Percentiles rank a stretch among this genome's conserved stretches.
phyloP scores from a whole-genome alignment of 2,797 vertebrate genomes.

The Acanthopagrus latus region DNA sequence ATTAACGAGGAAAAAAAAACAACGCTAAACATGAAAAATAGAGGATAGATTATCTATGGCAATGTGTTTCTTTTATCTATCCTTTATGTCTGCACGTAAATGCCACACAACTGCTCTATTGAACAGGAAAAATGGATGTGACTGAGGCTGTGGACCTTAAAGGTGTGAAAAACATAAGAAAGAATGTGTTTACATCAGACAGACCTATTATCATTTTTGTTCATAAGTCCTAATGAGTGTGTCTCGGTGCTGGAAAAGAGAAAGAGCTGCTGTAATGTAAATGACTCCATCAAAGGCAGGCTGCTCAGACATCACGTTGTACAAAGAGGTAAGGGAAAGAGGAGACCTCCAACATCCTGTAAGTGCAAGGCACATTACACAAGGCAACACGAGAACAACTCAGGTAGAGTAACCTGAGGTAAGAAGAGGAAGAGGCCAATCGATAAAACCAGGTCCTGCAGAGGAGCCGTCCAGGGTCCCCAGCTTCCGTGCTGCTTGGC shows the following conservation, averaged over 20 bases:
- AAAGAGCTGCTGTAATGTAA: slow-evolving; percentile 10
- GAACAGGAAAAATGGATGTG: slow-evolving; percentile 26
- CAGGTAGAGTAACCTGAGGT: slow-evolving; percentile 62
- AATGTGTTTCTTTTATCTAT: not conserved
- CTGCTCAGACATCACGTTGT: slow-evolving; percentile 21
- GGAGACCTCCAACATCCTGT: slow-evolving; percentile 40
- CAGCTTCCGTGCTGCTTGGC: slow-evolving; percentile 51
- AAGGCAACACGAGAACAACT: slow-evolving; percentile 49
- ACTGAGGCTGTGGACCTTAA: slow-evolving; percentile 12
- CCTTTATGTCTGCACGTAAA: not conserved
- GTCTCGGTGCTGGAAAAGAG: slow-evolving; percentile 16
- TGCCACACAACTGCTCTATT: slow-evolving; percentile 8
- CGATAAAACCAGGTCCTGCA: slow-evolving; percentile 45
- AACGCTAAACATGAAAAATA: not conserved
- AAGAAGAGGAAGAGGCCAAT: slow-evolving; percentile 41
- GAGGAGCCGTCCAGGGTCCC: slow-evolving; percentile 37
- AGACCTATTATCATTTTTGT: slow-evolving; percentile 30
- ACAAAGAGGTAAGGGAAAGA: slow-evolving; percentile 44
- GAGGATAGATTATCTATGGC: not conserved
- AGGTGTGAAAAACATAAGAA: slow-evolving; percentile 13
- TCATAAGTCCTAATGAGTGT: slow-evolving; percentile 20
- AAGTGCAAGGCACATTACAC: slow-evolving; percentile 35
- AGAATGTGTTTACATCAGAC: slow-evolving; percentile 25
- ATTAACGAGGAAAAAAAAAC: not conserved
- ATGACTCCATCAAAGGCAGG: slow-evolving; percentile 8